Evolutionary conservation across 2,888 invertebrate genomes (phyloP).

Genomic region (Coelopa pilipes): DNA sequence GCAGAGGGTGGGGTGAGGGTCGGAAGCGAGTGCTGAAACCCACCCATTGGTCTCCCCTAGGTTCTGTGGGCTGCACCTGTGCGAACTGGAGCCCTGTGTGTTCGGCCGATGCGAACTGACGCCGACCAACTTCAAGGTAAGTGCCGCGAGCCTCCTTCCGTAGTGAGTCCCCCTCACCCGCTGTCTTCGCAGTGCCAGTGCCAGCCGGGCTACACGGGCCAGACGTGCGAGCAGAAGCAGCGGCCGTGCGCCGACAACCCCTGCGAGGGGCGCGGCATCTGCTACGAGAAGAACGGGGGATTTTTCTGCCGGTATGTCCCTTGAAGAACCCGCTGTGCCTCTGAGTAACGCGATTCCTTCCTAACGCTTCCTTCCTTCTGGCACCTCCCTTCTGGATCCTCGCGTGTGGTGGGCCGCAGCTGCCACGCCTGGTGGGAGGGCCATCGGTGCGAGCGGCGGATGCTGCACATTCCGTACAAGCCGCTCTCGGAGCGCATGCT

Average conservation of each 20-base stretch:
- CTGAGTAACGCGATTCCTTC: background rate
- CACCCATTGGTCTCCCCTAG: constrained; percentile 54
- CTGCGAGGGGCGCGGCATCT: constrained; percentile 80
- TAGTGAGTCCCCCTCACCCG: no score
- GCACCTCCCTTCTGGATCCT: constrained; percentile 13
- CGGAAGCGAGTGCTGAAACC: background rate
- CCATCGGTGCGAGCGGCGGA: constrained; percentile 75
- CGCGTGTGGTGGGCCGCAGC: constrained; percentile 47
- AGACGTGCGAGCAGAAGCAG: constrained; percentile 75
- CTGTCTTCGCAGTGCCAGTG: constrained; percentile 71
- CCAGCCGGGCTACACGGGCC: constrained; percentile 75
- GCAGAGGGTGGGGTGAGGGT: background rate
- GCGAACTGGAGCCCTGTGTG: constrained; percentile 74
- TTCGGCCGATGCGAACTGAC: constrained; percentile 69
- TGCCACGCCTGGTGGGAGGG: constrained; percentile 83
- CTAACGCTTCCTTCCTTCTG: background rate
- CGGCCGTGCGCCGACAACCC: constrained; percentile 79
- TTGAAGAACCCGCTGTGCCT: background rate
- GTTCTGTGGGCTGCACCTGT: constrained; percentile 80
- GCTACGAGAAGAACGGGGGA: constrained; percentile 74
- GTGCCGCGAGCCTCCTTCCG: background rate
- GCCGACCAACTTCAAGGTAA: constrained; percentile 62
- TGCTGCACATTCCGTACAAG: constrained; percentile 77
- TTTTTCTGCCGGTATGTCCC: constrained; percentile 72
- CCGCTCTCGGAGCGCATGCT: constrained; percentile 83